phyloP scores from a whole-genome alignment of 2,888 invertebrate species.

The Alloscopus bannaensis region DNA sequence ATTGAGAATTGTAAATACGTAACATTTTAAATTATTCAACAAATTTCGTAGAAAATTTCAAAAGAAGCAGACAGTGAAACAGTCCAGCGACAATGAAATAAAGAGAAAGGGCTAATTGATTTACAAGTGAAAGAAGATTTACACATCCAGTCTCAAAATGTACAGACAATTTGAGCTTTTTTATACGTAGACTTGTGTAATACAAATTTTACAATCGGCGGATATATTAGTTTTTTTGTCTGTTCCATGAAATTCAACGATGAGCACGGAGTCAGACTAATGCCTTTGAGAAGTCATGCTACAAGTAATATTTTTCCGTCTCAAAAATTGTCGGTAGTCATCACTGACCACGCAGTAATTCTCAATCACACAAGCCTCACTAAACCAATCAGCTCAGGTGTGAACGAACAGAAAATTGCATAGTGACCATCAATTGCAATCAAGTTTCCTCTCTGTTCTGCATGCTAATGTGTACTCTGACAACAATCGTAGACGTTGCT shows the following conservation, averaged over 20 bases:
- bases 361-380: constrained; percentile 1
- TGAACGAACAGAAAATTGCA: constrained; percentile 63
- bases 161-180: too few species aligned
- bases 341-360: constrained; percentile 11
- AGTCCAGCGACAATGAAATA: neutral
- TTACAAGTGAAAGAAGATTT: constrained; percentile 6
- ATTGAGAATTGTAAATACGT: too few species aligned
- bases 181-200: too few species aligned
- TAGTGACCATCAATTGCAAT: constrained; percentile 59
- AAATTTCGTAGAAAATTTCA: too few species aligned
- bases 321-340: neutral
- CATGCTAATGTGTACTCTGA: neutral
- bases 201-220: too few species aligned
- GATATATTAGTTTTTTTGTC: too few species aligned
- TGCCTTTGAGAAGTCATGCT: too few species aligned
- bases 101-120: neutral
- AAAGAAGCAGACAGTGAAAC: neutral
- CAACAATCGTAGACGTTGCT: neutral
- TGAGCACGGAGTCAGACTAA: too few species aligned
- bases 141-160: too few species aligned
- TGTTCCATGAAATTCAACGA: too few species aligned
- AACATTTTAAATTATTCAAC: neutral
- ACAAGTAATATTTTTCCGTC: too few species aligned
- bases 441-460: constrained; percentile 37
- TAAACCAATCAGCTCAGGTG: constrained; percentile 47